phyloP scores from a whole-genome alignment of 2,113 vertebrate species.

The Eurystomus gularis region DNA sequence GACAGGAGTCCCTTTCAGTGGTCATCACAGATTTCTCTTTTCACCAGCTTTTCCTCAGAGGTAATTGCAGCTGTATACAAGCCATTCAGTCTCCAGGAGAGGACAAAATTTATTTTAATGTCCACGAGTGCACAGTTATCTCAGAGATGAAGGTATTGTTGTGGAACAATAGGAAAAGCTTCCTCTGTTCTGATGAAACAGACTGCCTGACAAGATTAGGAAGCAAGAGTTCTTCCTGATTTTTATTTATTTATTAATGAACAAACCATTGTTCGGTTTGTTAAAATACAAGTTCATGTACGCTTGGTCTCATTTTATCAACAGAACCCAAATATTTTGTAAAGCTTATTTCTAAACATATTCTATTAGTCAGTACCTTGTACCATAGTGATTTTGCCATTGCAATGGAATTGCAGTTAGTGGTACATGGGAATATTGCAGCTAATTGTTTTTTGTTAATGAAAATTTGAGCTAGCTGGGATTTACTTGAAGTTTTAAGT shows the following conservation, averaged over 20 bases:
- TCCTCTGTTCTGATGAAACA: not conserved
- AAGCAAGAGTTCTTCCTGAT: not conserved
- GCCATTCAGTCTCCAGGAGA: conserved; percentile 29
- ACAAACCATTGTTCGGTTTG: not conserved
- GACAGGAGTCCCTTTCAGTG: conserved; percentile 54
- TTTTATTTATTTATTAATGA: not conserved
- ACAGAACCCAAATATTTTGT: not conserved
- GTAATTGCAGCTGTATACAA: conserved; percentile 48
- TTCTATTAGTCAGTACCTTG: not conserved
- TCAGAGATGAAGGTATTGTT: conserved; percentile 38
- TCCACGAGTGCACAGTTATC: conserved; percentile 12
- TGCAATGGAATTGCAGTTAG: not conserved
- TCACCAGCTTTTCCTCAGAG: conserved; percentile 44
- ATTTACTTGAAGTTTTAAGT: not conserved
- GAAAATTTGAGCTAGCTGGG: not conserved
- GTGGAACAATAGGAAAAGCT: conserved; percentile 29
- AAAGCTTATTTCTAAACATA: not conserved
- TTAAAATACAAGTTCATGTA: not conserved
- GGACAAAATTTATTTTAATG: conserved; percentile 55
- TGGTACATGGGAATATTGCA: not conserved
- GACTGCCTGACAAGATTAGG: not conserved
- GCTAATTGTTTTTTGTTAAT: not conserved
- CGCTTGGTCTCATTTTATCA: not conserved
- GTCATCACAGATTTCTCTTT: conserved; percentile 39
- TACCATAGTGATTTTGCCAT: not conserved